Evolutionary conservation across 2,797 vertebrate species (phyloP).

Genomic region (Euthynnus affinis): DNA sequence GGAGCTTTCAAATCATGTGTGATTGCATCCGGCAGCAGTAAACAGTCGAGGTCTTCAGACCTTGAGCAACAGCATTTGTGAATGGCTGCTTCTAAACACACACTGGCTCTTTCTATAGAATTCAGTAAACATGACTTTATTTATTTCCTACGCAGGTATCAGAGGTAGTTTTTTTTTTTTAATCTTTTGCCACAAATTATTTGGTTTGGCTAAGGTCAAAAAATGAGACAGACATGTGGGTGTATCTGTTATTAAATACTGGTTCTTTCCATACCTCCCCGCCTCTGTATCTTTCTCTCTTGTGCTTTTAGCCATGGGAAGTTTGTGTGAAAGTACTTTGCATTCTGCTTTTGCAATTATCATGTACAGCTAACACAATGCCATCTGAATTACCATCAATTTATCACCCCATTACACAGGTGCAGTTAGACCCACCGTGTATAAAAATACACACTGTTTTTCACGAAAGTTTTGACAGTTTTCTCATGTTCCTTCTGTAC

Average conservation of each 20-base stretch:
- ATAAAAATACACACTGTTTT: not conserved
- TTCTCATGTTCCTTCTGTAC: not conserved
- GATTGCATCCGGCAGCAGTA: not conserved
- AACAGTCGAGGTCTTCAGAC: not conserved
- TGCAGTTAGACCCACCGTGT: not conserved
- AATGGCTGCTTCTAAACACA: constrained; percentile 2
- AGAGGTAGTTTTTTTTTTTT: too few species aligned
- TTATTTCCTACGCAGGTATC: not conserved
- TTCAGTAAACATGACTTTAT: not conserved
- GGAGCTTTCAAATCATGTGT: constrained; percentile 1
- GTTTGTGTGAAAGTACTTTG: too few species aligned
- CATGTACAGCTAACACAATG: constrained; percentile 5
- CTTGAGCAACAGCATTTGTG: not conserved
- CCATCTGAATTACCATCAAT: not conserved
- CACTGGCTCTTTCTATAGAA: not conserved
- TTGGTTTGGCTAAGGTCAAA: too few species aligned
- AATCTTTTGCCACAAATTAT: too few species aligned
- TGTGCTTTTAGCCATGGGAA: too few species aligned
- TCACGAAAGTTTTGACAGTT: not conserved
- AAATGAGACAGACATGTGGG: too few species aligned
- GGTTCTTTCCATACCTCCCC: too few species aligned
- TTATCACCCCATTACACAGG: constrained; percentile 20
- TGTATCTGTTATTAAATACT: too few species aligned
- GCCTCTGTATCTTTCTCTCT: too few species aligned
- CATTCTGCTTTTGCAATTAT: not conserved